Conservation (phyloP, 2,888 invertebrate species). For the Salpingus planirostris region DNA sequence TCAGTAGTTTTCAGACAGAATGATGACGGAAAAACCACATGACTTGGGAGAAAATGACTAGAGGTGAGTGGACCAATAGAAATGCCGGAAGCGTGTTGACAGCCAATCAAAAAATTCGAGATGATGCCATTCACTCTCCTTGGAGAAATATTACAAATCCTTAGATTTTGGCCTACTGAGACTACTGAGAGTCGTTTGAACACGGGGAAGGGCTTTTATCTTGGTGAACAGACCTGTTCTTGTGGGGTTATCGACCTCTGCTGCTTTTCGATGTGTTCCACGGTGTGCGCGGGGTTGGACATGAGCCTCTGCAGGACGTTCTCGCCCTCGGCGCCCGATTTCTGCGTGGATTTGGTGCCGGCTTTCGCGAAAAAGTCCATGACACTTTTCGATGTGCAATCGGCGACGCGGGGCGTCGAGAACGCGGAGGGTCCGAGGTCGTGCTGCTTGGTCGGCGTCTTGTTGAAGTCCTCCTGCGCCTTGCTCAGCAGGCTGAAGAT, state of each 20-base stretch:
- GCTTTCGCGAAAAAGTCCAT: conserved; percentile 83
- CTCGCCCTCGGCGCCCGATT: conserved; percentile 35
- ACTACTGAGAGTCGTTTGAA: too few relatives aligned
- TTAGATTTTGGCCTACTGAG: too few relatives aligned
- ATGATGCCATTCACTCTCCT: too few relatives aligned
- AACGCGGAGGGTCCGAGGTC: conserved; percentile 28
- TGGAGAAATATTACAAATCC: too few relatives aligned
- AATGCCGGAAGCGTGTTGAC: too few relatives aligned
- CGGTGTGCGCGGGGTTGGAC: conserved; percentile 74
- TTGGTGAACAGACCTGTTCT: conserved; percentile 39
- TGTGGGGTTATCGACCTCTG: conserved; percentile 70
- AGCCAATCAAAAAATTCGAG: too few relatives aligned
- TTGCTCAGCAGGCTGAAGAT: conserved; percentile 82
- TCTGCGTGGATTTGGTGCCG: conserved; percentile 50
- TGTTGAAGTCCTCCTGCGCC: conserved; percentile 80
- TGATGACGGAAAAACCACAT: too few relatives aligned
- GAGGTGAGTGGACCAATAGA: too few relatives aligned
- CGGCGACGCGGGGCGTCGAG: conserved; percentile 51
- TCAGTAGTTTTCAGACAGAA: too few relatives aligned
- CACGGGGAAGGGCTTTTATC: too few relatives aligned
- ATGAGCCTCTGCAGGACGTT: conserved; percentile 69
- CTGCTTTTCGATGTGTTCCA: conserved; percentile 83
- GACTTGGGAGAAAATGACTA: too few relatives aligned
- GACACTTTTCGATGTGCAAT: conserved; percentile 72
- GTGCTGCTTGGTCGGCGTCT: conserved; percentile 42